Evolutionary conservation across 2,797 vertebrate species (phyloP).

Genomic region (Anguilla obscura): DNA sequence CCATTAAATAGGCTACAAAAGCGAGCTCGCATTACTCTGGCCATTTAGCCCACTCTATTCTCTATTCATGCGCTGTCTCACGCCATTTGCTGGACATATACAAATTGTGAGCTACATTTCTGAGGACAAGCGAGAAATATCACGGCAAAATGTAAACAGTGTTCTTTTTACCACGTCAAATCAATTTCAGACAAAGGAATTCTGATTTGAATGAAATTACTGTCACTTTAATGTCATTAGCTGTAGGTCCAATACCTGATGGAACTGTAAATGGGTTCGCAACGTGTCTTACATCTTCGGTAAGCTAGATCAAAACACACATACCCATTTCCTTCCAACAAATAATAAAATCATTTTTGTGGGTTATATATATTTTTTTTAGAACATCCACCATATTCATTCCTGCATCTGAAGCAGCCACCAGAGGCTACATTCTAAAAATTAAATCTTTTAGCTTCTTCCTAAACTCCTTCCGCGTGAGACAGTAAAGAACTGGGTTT

Average conservation of each 20-base stretch:
- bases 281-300: background rate
- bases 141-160: background rate
- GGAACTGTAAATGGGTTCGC: background rate
- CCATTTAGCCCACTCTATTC: background rate
- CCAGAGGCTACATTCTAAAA: slow-evolving; percentile 23
- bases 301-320: background rate
- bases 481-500: slow-evolving; percentile 76
- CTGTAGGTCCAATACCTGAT: background rate
- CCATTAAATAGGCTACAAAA: background rate
- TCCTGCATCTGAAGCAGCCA: background rate
- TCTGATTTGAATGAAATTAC: too few relatives aligned
- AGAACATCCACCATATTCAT: background rate
- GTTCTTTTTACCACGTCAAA: background rate
- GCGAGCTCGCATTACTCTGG: background rate
- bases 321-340: background rate
- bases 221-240: background rate
- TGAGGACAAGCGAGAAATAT: background rate
- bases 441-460: slow-evolving; percentile 63
- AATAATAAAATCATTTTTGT: background rate
- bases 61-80: background rate
- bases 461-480: slow-evolving; percentile 73
- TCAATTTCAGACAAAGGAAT: background rate
- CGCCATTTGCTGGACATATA: background rate
- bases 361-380: background rate
- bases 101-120: background rate